Evolutionary conservation across 2,797 vertebrate species (phyloP), one percentile per base, ranked within the genome.

Genomic region (Girardinus metallicus): DNA sequence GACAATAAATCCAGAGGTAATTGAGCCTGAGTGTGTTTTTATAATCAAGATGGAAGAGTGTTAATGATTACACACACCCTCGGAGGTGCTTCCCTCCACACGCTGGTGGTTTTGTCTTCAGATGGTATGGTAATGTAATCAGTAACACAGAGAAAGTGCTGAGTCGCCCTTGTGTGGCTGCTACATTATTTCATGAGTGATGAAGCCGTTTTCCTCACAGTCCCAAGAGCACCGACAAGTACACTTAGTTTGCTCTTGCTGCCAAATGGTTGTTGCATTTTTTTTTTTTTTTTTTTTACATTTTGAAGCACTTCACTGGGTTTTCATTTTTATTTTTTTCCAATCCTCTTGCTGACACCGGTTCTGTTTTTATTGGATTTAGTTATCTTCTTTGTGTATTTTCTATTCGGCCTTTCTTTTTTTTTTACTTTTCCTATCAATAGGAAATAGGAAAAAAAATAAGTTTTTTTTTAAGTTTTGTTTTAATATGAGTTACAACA

Each of bases 51-150:
- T 75, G 86, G 83, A 85, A 47, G 49, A 5, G 70, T 81, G 72
- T 86, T 80, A 87, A 26, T 89, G 88, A 90, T 87, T 78, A 81
- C 78, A 76, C 84, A 83, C 87, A 73, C 85, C 81, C 83, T 84
- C 53, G 26, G 2, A 36, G 81, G 81, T 72, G 73, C 77, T 73
- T 53, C 29, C 51, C 62, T 76, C 75, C 5, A 11, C 46, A 18
- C 71, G 73, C 75, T 36, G 83, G 78, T 64, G 80, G 73, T 85
- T 89, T 85, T 79, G 73, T 88, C 83, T 89, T 75, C 76, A 86
- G 89, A 89, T 87, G 85, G 81, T 88, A 93, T 91, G 91, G 85
- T 92, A 92, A 93, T 93, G 86, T 82, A 90, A 91, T 91, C 90
- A 91, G 86, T 80, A 81, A 77, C 75, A 70, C 46, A 64, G 86